phyloP scores from a whole-genome alignment of 2,888 invertebrate species.

The Campoplex capitator region DNA sequence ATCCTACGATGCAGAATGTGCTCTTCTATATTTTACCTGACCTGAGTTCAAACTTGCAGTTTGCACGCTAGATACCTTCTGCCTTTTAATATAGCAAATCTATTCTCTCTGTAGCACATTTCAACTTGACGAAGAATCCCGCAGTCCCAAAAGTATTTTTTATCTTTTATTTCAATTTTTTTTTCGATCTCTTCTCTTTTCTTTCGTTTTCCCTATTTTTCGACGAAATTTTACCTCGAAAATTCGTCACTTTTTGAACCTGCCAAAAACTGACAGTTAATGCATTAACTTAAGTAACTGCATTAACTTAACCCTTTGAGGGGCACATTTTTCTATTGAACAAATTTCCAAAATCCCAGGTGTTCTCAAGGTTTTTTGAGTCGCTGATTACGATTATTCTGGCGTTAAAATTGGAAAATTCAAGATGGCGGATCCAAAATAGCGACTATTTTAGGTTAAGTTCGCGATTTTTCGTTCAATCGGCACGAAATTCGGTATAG shows the following conservation, averaged over 20 bases:
- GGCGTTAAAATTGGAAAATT: no score
- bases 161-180: neutral
- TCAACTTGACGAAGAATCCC: constrained; percentile 14
- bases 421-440: no score
- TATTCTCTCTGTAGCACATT: constrained; percentile 8
- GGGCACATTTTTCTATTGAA: no score
- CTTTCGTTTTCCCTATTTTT: neutral
- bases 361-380: no score
- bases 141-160: neutral
- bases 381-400: no score
- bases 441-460: no score
- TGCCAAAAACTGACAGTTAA: neutral
- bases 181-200: neutral
- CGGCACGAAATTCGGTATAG: no score
- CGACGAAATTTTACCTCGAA: neutral
- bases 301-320: no score
- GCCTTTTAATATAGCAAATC: constrained; percentile 31
- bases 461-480: no score
- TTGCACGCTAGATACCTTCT: constrained; percentile 26
- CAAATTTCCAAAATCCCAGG: no score
- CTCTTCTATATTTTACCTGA: constrained; percentile 27
- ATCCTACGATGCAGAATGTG: constrained; percentile 23
- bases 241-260: neutral
- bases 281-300: no score
- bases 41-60: constrained; percentile 29